These are phyloP conservation scores for Abscondita cerata DNA, from an alignment of 2,888 invertebrate species.

Conservation along the genomic window DNA sequence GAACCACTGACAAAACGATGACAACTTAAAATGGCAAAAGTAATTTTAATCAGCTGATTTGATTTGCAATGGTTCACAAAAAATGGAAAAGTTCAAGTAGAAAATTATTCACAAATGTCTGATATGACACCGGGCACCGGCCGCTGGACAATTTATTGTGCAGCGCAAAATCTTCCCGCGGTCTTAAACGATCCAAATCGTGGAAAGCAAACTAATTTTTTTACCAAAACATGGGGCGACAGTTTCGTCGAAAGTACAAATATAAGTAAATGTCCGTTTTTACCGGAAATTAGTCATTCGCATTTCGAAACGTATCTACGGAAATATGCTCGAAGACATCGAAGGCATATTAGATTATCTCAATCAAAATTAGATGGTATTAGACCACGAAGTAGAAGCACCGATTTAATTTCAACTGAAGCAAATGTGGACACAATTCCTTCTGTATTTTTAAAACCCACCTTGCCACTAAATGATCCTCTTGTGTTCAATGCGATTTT, in stretches of 20 bases:
- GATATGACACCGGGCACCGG: constrained; percentile 57
- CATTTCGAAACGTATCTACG: constrained; percentile 90
- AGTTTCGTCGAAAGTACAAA: constrained; percentile 82
- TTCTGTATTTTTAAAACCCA: constrained; percentile 81
- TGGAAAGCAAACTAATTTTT: constrained; percentile 90
- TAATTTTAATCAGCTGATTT: constrained; percentile 21
- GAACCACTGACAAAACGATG: too few species aligned
- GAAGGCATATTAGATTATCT: constrained; percentile 66
- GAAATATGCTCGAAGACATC: constrained; percentile 73
- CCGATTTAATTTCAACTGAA: constrained; percentile 54
- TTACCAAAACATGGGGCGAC: constrained; percentile 98
- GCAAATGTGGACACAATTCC: constrained; percentile 76
- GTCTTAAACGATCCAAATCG: constrained; percentile 94
- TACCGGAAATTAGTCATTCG: constrained; percentile 81
- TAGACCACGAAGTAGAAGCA: constrained; percentile 41
- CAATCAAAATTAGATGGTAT: constrained; percentile 44
- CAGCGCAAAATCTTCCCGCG: constrained; percentile 93
- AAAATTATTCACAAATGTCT: constrained; percentile 36
- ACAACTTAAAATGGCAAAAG: constrained; percentile 18
- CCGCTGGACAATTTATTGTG: constrained; percentile 87
- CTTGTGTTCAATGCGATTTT: constrained; percentile 87
- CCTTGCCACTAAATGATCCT: constrained; percentile 79
- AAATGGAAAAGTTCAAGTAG: constrained; percentile 29
- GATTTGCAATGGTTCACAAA: constrained; percentile 17
- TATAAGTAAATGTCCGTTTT: constrained; percentile 77